Percentiles rank a stretch among this genome's conserved stretches.
phyloP scores from a whole-genome alignment of 92 coral and sea anemone genomes.

The Siderastrea radians region DNA sequence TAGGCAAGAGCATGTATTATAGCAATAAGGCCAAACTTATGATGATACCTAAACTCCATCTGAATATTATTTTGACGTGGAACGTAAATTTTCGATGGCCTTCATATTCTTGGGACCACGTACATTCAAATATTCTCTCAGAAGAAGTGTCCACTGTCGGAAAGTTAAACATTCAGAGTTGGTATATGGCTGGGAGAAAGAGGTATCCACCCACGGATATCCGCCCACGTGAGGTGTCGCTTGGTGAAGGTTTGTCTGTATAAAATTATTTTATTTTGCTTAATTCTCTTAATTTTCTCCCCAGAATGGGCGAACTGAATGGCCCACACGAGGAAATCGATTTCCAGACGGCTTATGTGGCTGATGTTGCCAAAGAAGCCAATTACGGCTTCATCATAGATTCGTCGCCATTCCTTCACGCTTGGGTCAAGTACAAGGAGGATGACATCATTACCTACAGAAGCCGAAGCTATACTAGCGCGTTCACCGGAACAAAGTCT shows the following conservation, averaged over 20 bases:
- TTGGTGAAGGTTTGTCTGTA: background rate
- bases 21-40: too few species aligned
- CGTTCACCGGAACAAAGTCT: constrained; percentile 54
- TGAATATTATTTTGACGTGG: too few species aligned
- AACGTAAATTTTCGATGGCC: too few species aligned
- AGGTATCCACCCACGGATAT: too few species aligned
- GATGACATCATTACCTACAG: constrained; percentile 69
- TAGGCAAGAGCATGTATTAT: too few species aligned
- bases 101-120: too few species aligned
- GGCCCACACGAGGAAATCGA: constrained; percentile 46
- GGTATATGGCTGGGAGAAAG: too few species aligned
- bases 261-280: background rate
- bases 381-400: constrained; percentile 61
- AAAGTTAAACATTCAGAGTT: too few species aligned
- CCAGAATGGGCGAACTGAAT: constrained; percentile 43
- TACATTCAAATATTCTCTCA: too few species aligned
- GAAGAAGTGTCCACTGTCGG: too few species aligned
- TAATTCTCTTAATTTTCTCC: background rate
- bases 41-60: too few species aligned
- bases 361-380: constrained; percentile 49
- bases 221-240: too few species aligned
- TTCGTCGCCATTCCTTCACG: constrained; percentile 4
- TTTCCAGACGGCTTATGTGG: constrained; percentile 56
- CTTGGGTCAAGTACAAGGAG: constrained; percentile 46
- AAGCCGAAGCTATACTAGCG: constrained; percentile 50